A percentile compares a stretch with the other conserved stretches of the same genome.
Evolutionary conservation across 1,140 invertebrate genomes (phyloP).

Genomic region (Bombyx mori): DNA sequence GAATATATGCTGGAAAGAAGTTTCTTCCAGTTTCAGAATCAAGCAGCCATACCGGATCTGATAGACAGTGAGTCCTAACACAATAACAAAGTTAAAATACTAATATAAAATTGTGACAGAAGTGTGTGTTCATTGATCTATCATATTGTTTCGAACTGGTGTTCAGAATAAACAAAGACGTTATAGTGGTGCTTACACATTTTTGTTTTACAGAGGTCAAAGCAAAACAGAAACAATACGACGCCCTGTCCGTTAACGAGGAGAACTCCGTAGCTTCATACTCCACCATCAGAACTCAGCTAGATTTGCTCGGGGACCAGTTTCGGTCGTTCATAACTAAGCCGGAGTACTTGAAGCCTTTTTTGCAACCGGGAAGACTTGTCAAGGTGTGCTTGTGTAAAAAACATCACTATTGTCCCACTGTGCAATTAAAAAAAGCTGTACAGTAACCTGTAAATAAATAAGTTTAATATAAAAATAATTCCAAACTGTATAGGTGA

Average conservation of each 20-base stretch:
- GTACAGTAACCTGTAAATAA: too few relatives aligned
- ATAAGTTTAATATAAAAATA: too few relatives aligned
- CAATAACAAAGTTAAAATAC: background rate
- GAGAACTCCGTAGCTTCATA: slow-evolving; percentile 88
- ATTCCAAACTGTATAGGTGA: slow-evolving; percentile 74
- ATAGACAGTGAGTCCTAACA: slow-evolving; percentile 79
- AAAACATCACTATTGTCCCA: too few relatives aligned
- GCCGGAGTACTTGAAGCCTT: slow-evolving; percentile 92
- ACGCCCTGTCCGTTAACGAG: slow-evolving; percentile 76
- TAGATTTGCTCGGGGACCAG: slow-evolving; percentile 81
- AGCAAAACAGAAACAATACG: slow-evolving; percentile 77
- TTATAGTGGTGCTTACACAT: background rate
- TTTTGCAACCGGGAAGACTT: slow-evolving; percentile 93
- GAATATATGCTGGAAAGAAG: slow-evolving; percentile 99
- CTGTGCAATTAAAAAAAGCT: too few relatives aligned
- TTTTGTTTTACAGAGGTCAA: slow-evolving; percentile 77
- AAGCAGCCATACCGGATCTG: slow-evolving; percentile 91
- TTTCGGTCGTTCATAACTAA: slow-evolving; percentile 86
- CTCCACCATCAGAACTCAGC: slow-evolving; percentile 86
- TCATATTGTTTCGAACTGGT: background rate
- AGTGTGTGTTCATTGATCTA: background rate
- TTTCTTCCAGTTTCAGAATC: slow-evolving; percentile 99
- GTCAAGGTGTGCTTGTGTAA: slow-evolving; percentile 80
- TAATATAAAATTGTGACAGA: too few relatives aligned
- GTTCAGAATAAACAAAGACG: background rate